Conservation (phyloP, 2,113 vertebrate species). For the Phaethon lepturus region DNA sequence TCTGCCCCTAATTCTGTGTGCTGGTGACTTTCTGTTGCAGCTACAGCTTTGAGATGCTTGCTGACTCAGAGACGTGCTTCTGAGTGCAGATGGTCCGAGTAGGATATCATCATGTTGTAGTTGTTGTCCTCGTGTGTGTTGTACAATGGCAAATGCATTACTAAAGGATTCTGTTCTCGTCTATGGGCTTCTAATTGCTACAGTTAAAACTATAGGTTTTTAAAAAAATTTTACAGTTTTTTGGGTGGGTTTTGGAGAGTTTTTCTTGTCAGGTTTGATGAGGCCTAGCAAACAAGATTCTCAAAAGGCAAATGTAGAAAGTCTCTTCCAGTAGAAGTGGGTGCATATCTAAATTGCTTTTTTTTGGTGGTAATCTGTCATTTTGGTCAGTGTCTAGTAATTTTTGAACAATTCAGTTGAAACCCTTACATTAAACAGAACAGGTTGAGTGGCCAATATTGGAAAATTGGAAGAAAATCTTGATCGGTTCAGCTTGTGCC, state of each 20-base stretch:
- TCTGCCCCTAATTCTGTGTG: background rate
- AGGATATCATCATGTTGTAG: background rate
- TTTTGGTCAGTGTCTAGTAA: background rate
- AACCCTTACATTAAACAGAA: background rate
- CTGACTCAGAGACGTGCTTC: background rate
- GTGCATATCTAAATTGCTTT: background rate
- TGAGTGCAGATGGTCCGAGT: background rate
- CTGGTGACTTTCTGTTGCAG: background rate
- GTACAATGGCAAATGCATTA: background rate
- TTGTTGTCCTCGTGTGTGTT: background rate
- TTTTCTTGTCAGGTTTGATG: background rate
- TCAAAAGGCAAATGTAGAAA: background rate
- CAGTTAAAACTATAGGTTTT: background rate
- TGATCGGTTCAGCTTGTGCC: background rate
- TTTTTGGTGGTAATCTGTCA: background rate
- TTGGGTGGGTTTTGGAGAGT: background rate
- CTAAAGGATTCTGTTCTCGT: background rate
- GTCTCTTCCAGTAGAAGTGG: background rate
- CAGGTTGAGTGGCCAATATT: background rate
- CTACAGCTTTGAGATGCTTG: background rate
- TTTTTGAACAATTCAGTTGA: background rate
- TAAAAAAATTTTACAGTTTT: background rate
- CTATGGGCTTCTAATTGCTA: background rate
- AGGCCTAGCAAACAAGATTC: background rate
- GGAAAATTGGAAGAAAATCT: background rate